phyloP scores from a whole-genome alignment of 2,797 vertebrate species.

The Oreortyx pictus region DNA sequence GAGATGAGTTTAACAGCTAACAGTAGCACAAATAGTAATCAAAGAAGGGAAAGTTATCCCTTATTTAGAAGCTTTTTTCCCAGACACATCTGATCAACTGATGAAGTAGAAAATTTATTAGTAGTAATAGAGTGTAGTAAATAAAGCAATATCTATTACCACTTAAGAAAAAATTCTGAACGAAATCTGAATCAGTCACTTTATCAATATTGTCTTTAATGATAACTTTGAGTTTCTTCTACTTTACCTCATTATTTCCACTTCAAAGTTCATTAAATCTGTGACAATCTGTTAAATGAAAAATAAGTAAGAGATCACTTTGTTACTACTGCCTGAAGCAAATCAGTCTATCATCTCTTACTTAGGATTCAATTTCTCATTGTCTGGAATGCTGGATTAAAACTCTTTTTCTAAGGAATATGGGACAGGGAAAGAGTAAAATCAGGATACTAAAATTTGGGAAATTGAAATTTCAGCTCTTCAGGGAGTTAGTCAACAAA shows the following conservation, averaged over 20 bases:
- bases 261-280: not conserved
- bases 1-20: not conserved
- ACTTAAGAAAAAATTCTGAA: not conserved
- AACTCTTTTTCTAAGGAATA: not conserved
- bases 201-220: not conserved
- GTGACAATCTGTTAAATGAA: not conserved
- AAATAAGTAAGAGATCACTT: not conserved
- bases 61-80: not conserved
- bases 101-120: not conserved
- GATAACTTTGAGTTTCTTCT: not conserved
- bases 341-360: not conserved
- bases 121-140: not conserved
- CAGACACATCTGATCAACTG: not conserved
- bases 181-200: not conserved
- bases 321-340: not conserved
- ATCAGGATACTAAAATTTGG: not conserved
- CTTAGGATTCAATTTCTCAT: not conserved
- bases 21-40: not conserved
- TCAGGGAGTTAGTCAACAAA: not conserved
- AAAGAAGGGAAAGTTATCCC: not conserved
- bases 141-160: not conserved
- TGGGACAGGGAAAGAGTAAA: not conserved
- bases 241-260: not conserved
- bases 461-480: not conserved
- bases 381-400: not conserved